Base-by-base conservation (phyloP, 2,888 invertebrate genomes). In the Machimus rusticus region DNA sequence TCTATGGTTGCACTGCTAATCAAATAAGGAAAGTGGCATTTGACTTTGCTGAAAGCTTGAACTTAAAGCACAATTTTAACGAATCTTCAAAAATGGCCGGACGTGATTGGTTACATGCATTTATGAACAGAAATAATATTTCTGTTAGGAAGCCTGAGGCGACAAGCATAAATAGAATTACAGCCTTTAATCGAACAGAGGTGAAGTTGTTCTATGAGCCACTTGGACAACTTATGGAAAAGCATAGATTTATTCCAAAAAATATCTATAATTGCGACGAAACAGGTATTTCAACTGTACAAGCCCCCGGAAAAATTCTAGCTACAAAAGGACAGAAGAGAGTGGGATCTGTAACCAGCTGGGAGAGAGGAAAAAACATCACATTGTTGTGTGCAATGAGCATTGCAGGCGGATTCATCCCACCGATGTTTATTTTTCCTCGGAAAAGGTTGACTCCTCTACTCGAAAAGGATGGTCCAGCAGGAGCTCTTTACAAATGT, bases 351-450 rank as follows among this genome's bases (percentile, higher is more conserved):
- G 23, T 88, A 57, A 87, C 87, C 55, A 86, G 86, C 28, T 86
- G 43, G 43, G 87, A 88, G 23, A 55, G 90, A 86, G 91, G 90
- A 14, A 88, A 89, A 55, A 89, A 90, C 14, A 88, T 91, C 5
- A 91, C 91, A 16, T 84, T 90, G 43, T 89, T 91, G 28, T 89
- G 87, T 39, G 89, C 90, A 39, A 90, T 91, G 90, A 90, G 88
- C 87, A 91, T 90, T 76, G 88, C 89, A 79, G 91, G 91, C 46
- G 74, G 39, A 1, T 39, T 9, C 39, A 39, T 39, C 9, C 39
- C 39, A 6, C 39, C 91, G 31, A 82, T 90, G 55, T 76, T 92
- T 16, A 90, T 91, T 86, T 92, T 91, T 88, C 90, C 90, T 5
- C 88, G 90, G 23, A 90, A 90, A 89, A 91, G 90, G 84, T 89